A percentile compares a stretch with the other conserved stretches of the same genome.
Conservation (phyloP, 2,888 invertebrate genomes). For the Artemia sinica region DNA sequence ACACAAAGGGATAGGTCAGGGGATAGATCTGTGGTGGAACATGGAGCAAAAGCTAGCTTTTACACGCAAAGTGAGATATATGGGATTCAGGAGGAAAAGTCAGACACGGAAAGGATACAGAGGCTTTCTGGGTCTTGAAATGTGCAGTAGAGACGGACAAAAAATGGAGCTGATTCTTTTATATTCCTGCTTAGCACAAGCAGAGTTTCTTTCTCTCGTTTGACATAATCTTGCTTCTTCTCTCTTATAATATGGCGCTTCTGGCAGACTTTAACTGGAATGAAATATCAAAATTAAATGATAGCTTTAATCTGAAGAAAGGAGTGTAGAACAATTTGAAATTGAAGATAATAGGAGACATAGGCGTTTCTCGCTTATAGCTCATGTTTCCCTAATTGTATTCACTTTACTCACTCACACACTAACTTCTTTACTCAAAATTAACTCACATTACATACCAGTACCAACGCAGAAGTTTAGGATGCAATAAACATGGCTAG, state of each 20-base stretch:
- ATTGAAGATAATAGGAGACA: constrained; percentile 13
- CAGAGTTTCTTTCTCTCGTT: constrained; percentile 82
- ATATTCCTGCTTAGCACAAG: constrained; percentile 51
- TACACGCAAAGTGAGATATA: too few species aligned
- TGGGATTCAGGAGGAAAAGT: too few species aligned
- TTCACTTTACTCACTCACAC: too few species aligned
- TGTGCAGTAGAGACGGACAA: constrained; percentile 83
- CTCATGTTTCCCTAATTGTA: too few species aligned
- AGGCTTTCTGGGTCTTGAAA: constrained; percentile 84
- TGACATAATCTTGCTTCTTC: constrained; percentile 79
- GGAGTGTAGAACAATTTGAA: background rate
- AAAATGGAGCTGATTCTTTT: constrained; percentile 52
- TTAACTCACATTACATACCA: too few species aligned
- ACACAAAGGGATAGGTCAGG: too few species aligned
- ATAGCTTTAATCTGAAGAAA: too few species aligned
- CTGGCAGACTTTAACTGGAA: constrained; percentile 90
- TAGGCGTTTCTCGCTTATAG: constrained; percentile 18
- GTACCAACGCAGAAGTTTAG: too few species aligned
- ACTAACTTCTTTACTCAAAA: too few species aligned
- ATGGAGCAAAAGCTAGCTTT: too few species aligned
- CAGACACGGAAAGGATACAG: constrained; percentile 38
- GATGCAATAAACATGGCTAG: too few species aligned
- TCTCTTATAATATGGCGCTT: constrained; percentile 82
- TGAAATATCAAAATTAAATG: constrained; percentile 16
- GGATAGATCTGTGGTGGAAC: too few species aligned